Evolutionary conservation across 2,113 vertebrate species (phyloP).

Genomic region (Vimba vimba): DNA sequence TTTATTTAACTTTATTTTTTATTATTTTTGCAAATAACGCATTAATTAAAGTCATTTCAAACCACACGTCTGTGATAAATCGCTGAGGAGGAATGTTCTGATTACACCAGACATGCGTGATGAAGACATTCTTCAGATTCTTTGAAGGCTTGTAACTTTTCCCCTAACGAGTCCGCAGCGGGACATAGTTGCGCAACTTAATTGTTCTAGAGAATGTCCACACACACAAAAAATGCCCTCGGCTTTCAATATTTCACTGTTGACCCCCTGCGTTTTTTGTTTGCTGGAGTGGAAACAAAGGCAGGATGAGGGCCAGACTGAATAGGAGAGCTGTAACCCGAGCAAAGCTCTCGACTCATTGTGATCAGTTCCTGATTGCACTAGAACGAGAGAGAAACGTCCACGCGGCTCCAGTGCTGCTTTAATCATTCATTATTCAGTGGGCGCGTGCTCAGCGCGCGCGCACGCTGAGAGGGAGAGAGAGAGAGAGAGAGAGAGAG

Average conservation of each 20-base stretch:
- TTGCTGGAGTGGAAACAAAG: conserved; percentile 54
- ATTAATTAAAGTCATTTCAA: background rate
- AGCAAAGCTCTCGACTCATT: conserved; percentile 69
- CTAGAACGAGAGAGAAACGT: conserved; percentile 75
- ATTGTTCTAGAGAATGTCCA: conserved; percentile 54
- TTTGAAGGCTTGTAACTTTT: conserved; percentile 42
- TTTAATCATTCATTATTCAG: conserved; percentile 79
- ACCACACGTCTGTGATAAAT: background rate
- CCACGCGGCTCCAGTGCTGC: conserved; percentile 60
- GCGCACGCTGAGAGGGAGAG: conserved; percentile 6
- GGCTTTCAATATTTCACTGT: conserved; percentile 50
- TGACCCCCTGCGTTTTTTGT: conserved; percentile 46
- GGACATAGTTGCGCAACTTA: conserved; percentile 33
- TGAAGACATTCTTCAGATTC: conserved; percentile 51
- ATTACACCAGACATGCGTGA: conserved; percentile 22
- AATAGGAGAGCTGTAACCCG: conserved; percentile 73
- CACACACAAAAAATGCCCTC: conserved; percentile 34
- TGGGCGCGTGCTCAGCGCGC: conserved; percentile 59
- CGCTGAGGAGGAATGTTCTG: background rate
- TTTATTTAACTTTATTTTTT: too few relatives aligned
- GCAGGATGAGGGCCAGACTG: conserved; percentile 57
- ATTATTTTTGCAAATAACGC: background rate
- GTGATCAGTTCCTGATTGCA: conserved; percentile 66
- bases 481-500: background rate
- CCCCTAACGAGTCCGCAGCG: conserved; percentile 8